Evolutionary conservation across 2,797 vertebrate species (phyloP).

Genomic region (Argentina silus): DNA sequence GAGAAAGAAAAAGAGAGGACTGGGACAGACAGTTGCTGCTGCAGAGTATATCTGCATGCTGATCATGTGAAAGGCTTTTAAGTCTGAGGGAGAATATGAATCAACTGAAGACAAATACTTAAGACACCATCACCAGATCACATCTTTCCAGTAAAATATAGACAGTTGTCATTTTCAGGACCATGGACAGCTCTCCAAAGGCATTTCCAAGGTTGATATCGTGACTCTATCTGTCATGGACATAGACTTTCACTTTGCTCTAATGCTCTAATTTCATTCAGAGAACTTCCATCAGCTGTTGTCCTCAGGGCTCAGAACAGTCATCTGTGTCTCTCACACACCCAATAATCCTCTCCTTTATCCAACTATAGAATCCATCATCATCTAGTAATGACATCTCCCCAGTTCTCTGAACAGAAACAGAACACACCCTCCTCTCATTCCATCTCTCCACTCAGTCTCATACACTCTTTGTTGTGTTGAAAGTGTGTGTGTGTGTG

Average conservation of each 20-base stretch:
- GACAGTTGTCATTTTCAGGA: constrained; percentile 36
- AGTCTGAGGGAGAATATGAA: background rate
- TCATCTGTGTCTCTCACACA: constrained; percentile 6
- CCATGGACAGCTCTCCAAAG: constrained; percentile 47
- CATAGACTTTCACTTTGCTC: background rate
- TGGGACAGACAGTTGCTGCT: background rate
- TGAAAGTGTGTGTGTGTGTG: background rate
- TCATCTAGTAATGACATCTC: constrained; percentile 66
- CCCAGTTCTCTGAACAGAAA: constrained; percentile 61
- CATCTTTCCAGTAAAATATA: background rate
- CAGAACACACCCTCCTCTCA: constrained; percentile 53
- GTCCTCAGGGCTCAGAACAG: no score
- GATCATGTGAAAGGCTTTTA: no score
- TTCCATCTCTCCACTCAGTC: constrained; percentile 52
- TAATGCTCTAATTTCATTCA: background rate
- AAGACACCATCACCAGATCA: no score
- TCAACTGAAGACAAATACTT: background rate
- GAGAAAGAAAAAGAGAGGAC: background rate
- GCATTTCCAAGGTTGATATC: background rate
- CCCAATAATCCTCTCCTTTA: constrained; percentile 30
- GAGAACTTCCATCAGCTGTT: background rate
- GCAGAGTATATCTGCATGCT: no score
- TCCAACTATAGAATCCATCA: constrained; percentile 57
- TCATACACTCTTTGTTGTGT: constrained; percentile 43
- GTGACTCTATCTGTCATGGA: constrained; percentile 3